phyloP scores from a whole-genome alignment of 2,888 invertebrate species.

The Altica lythri region DNA sequence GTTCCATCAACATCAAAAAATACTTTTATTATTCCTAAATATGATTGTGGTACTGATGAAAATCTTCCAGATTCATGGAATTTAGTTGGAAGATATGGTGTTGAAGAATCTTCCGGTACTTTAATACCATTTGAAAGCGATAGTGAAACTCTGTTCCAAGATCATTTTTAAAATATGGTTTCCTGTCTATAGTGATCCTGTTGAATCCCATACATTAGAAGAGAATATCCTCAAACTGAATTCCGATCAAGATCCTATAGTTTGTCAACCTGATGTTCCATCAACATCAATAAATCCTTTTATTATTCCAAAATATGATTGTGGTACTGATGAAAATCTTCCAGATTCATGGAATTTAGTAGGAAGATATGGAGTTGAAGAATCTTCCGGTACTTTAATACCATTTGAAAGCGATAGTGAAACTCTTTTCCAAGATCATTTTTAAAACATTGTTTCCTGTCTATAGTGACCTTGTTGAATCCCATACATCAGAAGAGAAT shows the following conservation, averaged over 20 bases:
- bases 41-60: too few relatives aligned
- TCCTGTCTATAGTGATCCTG: background rate
- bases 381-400: slow-evolving; percentile 54
- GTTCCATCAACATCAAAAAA: slow-evolving; percentile 12
- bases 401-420: slow-evolving; percentile 48
- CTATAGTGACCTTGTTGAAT: background rate
- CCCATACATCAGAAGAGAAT: slow-evolving; percentile 20
- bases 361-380: slow-evolving; percentile 55
- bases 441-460: too few relatives aligned
- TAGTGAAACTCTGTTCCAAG: too few relatives aligned
- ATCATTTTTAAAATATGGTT: too few relatives aligned
- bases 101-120: slow-evolving; percentile 55
- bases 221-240: slow-evolving; percentile 30
- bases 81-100: slow-evolving; percentile 55
- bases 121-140: slow-evolving; percentile 52
- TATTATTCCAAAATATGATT: too few relatives aligned
- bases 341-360: slow-evolving; percentile 54
- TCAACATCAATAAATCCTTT: slow-evolving; percentile 9
- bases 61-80: slow-evolving; percentile 52
- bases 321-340: slow-evolving; percentile 47
- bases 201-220: slow-evolving; percentile 10
- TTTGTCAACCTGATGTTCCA: slow-evolving; percentile 32
- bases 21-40: slow-evolving; percentile 26
- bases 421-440: slow-evolving; percentile 48
- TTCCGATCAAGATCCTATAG: slow-evolving; percentile 41